phyloP scores from a whole-genome alignment of 2,888 invertebrate species.

The Dromius quadrimaculatus region DNA sequence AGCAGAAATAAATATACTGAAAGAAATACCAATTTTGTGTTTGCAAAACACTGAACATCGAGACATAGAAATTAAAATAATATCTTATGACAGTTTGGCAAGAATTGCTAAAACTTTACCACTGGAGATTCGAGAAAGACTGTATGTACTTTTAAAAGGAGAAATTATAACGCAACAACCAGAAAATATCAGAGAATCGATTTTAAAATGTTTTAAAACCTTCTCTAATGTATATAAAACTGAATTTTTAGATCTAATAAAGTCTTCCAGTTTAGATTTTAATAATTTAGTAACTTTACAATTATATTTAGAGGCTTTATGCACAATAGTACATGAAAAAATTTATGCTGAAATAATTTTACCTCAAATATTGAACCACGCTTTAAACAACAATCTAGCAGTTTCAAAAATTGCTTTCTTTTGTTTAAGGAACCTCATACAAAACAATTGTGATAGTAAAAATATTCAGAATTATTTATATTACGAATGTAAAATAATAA shows the following conservation, averaged over 20 bases:
- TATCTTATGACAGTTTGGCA: constrained; percentile 69
- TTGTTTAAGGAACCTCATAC: constrained; percentile 54
- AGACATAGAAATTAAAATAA: constrained; percentile 67
- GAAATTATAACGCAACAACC: constrained; percentile 68
- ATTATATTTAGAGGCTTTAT: constrained; percentile 65
- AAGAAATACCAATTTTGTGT: constrained; percentile 68
- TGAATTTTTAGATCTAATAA: constrained; percentile 69
- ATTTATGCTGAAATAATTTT: constrained; percentile 67
- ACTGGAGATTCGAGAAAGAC: constrained; percentile 66
- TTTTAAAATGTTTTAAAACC: constrained; percentile 69
- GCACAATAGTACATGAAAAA: constrained; percentile 67
- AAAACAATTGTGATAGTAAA: constrained; percentile 54
- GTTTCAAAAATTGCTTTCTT: constrained; percentile 60
- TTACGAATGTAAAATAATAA: constrained; percentile 65
- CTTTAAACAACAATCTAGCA: constrained; percentile 58
- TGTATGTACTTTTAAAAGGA: constrained; percentile 69
- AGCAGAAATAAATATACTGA: constrained; percentile 60
- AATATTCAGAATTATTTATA: constrained; percentile 65
- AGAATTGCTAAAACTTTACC: constrained; percentile 67
- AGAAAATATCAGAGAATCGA: constrained; percentile 65
- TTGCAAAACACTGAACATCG: constrained; percentile 67
- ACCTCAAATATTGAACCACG: constrained; percentile 54
- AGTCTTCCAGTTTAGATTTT: constrained; percentile 63
- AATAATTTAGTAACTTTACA: constrained; percentile 55
- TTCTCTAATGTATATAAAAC: constrained; percentile 69